These are phyloP conservation scores for Bos taurus DNA, from an alignment of 2,113 vertebrate genomes.

Conservation along the genomic window DNA sequence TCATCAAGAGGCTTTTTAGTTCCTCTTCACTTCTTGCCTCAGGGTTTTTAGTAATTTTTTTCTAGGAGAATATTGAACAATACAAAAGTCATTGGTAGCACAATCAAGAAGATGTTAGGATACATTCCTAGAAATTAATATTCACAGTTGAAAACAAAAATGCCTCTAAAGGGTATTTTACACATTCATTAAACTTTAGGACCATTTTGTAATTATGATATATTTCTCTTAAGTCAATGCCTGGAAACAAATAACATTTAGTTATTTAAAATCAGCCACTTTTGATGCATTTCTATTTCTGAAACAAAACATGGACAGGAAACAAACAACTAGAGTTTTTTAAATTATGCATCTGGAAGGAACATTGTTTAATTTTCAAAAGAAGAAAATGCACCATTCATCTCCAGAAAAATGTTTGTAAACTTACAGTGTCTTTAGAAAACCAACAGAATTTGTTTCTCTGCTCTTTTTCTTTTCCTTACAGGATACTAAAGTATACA, in stretches of 20 bases:
- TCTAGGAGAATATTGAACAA: slow-evolving; percentile 2
- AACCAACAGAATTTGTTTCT: neutral
- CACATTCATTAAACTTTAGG: slow-evolving; percentile 10
- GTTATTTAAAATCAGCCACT: slow-evolving; percentile 46
- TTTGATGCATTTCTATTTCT: slow-evolving; percentile 45
- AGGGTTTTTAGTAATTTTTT: slow-evolving; percentile 14
- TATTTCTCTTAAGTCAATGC: slow-evolving; percentile 28
- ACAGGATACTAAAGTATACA: neutral
- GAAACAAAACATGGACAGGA: slow-evolving; percentile 33
- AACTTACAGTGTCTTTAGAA: neutral
- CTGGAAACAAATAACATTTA: slow-evolving; percentile 26
- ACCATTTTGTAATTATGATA: neutral
- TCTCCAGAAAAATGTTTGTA: slow-evolving; percentile 15
- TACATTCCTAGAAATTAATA: slow-evolving; percentile 42
- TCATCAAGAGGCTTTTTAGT: too few species aligned
- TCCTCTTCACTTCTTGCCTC: neutral
- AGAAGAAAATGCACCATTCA: slow-evolving; percentile 11
- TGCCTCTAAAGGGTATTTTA: neutral
- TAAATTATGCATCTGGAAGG: neutral
- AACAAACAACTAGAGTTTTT: slow-evolving; percentile 46
- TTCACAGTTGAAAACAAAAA: slow-evolving; percentile 44
- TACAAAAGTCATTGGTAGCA: slow-evolving; percentile 38
- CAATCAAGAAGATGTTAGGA: slow-evolving; percentile 27
- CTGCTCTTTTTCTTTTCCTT: neutral
- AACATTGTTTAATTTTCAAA: slow-evolving; percentile 43